phyloP scores from a whole-genome alignment of 2,113 vertebrate genomes.

The Tragelaphus strepsiceros region DNA sequence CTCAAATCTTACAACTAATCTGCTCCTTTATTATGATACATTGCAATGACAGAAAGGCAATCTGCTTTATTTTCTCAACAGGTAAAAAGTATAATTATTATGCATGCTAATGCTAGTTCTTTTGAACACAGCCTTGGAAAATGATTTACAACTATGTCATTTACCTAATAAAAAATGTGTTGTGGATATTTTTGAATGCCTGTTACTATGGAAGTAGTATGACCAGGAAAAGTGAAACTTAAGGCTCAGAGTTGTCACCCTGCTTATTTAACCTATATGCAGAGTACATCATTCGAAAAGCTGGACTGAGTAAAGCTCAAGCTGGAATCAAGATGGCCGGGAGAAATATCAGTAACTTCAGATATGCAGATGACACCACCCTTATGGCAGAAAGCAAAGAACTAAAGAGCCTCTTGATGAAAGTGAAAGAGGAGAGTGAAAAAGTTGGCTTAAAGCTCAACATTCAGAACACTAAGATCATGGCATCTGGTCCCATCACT shows the following conservation, averaged over 20 bases:
- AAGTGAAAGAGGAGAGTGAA: neutral
- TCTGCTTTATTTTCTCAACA: neutral
- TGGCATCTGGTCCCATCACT: neutral
- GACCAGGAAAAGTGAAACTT: neutral
- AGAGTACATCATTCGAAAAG: neutral
- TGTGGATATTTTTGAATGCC: neutral
- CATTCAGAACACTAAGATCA: neutral
- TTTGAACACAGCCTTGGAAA: neutral
- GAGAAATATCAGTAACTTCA: neutral
- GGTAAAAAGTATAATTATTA: neutral
- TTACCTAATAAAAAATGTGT: neutral
- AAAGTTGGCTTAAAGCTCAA: neutral
- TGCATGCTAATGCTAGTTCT: neutral
- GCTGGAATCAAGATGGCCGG: neutral
- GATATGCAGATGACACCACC: neutral
- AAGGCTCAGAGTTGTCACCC: neutral
- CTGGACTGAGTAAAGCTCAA: neutral
- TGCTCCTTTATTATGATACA: neutral
- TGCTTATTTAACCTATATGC: neutral
- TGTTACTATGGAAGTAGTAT: neutral
- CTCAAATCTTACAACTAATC: neutral
- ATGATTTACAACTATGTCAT: neutral
- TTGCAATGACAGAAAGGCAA: neutral
- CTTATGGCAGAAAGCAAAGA: neutral
- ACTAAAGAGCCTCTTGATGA: neutral